A percentile compares a stretch with the other conserved stretches of the same genome.
These are phyloP conservation scores for Acipenser transmontanus DNA, from an alignment of 2,797 vertebrate species.

Conservation along the genomic window DNA sequence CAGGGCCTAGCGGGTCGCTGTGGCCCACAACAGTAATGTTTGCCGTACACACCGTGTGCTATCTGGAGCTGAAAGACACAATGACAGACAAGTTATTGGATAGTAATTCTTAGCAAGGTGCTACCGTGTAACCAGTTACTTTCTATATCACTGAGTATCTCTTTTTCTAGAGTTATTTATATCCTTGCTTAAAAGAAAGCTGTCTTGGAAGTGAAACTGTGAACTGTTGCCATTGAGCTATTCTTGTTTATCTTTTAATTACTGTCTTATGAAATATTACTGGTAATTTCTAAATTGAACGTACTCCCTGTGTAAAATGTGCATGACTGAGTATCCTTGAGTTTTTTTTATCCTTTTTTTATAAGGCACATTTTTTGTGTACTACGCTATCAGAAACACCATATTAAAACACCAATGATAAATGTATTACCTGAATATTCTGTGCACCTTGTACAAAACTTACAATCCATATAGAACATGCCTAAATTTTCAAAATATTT, in stretches of 20 bases:
- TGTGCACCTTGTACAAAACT: too few relatives aligned
- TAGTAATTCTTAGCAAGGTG: not conserved
- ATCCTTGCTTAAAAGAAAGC: not conserved
- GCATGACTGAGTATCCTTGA: too few relatives aligned
- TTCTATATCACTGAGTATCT: not conserved
- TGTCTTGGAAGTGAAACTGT: not conserved
- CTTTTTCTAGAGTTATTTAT: not conserved
- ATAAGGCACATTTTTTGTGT: too few relatives aligned
- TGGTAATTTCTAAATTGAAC: too few relatives aligned
- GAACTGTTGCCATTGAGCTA: not conserved
- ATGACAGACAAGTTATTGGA: not conserved
- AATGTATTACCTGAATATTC: too few relatives aligned
- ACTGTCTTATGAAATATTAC: too few relatives aligned
- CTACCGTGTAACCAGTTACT: not conserved
- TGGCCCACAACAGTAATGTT: not conserved
- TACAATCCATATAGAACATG: too few relatives aligned
- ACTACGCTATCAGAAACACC: too few relatives aligned
- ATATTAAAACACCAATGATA: too few relatives aligned
- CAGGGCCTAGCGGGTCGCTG: not conserved
- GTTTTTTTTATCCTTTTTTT: too few relatives aligned
- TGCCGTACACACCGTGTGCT: not conserved
- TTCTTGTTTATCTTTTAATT: not conserved
- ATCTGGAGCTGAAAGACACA: not conserved
- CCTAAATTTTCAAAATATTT: too few relatives aligned
- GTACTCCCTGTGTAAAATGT: too few relatives aligned